A percentile compares a stretch with the other conserved stretches of the same genome.
These are phyloP conservation scores for Drosophila phalerata DNA, from an alignment of 2,888 invertebrate genomes.

Conservation along the genomic window DNA sequence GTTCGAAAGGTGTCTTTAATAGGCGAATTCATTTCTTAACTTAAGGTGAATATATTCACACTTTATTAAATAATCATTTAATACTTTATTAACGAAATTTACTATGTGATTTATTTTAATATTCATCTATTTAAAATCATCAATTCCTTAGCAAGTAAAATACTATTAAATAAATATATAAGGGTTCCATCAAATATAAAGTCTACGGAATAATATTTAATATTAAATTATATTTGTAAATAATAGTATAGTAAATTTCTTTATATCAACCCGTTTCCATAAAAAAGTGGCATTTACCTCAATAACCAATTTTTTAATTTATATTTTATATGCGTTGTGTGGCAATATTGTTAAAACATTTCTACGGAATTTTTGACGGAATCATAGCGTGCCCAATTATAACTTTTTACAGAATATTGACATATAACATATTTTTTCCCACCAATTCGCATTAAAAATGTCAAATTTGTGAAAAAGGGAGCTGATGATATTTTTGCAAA, in stretches of 20 bases:
- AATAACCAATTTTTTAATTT: not conserved
- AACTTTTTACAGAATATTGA: not conserved
- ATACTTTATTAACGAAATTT: too few species aligned
- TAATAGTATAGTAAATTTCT: not conserved
- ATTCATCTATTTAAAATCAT: too few species aligned
- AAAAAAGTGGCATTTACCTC: not conserved
- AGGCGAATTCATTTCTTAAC: not conserved
- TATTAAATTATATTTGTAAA: too few species aligned
- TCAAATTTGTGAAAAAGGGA: not conserved
- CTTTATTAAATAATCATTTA: not conserved
- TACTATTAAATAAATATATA: not conserved
- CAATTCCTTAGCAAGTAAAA: not conserved
- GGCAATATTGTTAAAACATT: not conserved
- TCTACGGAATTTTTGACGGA: not conserved
- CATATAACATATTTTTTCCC: not conserved
- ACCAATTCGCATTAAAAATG: not conserved
- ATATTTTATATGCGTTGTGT: not conserved
- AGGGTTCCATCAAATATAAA: too few species aligned
- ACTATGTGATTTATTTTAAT: not conserved
- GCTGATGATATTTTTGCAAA: not conserved
- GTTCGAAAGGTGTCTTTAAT: not conserved
- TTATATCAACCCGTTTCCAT: not conserved
- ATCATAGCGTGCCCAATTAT: not conserved
- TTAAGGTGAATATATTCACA: not conserved
- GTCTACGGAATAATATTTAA: too few species aligned